Evolutionary conservation across 2,113 vertebrate species (phyloP), one percentile per base, ranked within the genome.

Genomic region (Sturnira hondurensis): DNA sequence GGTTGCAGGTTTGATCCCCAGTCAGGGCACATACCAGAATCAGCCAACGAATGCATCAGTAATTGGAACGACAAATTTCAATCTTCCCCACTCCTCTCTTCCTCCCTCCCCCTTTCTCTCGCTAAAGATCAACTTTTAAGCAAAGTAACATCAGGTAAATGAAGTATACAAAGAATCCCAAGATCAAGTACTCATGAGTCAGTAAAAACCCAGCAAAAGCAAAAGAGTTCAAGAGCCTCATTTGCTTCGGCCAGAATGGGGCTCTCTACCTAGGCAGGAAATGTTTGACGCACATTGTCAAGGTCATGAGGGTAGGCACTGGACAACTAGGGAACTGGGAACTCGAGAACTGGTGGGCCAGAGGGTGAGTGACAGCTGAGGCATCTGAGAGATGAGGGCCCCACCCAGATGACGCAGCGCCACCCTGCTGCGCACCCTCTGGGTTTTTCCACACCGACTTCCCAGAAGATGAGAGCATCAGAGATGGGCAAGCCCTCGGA

Each of bases 381-480:
- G 16, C 31, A 16, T 2, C 15, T 38, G 28, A 58, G 24, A 15
- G 56, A 15, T 43, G 26, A 41, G n/a, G 24, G 28, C 36, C 33
- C 26, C 26, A 56, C 19, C 58, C 11, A 24, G n/a, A 19, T 20
- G 3, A 14, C 11, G 22, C 10, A 17, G 58, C 15, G 17, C 54
- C 28, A 31, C 61, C 65, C 0, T 0, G 36, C 61, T 71, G 82
- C 14, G 6, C 17, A n/a, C 5, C 12, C 2, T 8, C 0, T 1
- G 33, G 67, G 15, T 41, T 28, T 65, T 70, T 26, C 10, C 5
- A 28, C 41, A 15, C 12, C 15, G 38, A 17, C 33, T 47, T 31
- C 52, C 63, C 45, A 54, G 33, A 67, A 31, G 52, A 41, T 10
- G 8, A 65, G 47, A 45, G 33, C 1, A 20, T 63, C 68, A 56